phyloP scores from a whole-genome alignment of 2,888 invertebrate species.

The Romanomermis culicivorax region DNA sequence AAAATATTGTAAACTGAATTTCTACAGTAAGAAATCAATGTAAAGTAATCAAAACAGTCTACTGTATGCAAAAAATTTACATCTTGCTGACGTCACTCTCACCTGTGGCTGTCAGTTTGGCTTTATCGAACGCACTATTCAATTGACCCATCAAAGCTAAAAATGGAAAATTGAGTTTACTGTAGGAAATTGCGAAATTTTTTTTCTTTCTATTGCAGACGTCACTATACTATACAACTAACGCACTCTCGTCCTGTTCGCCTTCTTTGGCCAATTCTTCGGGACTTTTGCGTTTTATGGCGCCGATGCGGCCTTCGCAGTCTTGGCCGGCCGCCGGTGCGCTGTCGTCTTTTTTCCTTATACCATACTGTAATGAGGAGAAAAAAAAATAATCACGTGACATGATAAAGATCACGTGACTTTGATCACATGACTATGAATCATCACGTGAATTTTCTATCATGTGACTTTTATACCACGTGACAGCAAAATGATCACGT shows the following conservation, averaged over 20 bases:
- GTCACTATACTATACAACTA: too few relatives aligned
- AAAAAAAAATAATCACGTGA: too few relatives aligned
- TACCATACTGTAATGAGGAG: constrained; percentile 96
- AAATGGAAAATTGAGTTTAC: neutral
- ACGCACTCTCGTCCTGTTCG: constrained; percentile 49
- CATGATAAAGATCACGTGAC: too few relatives aligned
- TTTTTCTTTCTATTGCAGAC: neutral
- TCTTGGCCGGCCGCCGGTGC: constrained; percentile 15
- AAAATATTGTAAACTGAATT: too few relatives aligned
- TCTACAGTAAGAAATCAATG: too few relatives aligned
- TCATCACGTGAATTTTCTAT: too few relatives aligned
- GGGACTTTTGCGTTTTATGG: constrained; percentile 76
- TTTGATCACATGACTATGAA: too few relatives aligned
- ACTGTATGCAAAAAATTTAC: too few relatives aligned
- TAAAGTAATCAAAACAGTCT: too few relatives aligned
- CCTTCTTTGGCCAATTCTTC: constrained; percentile 91
- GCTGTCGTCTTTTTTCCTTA: constrained; percentile 67
- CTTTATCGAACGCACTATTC: constrained; percentile 28
- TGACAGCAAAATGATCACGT: too few relatives aligned
- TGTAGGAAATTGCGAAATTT: neutral
- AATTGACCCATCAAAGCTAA: constrained; percentile 24
- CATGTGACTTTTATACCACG: too few relatives aligned
- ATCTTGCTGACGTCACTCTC: too few relatives aligned
- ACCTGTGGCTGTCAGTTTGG: constrained; percentile 24
- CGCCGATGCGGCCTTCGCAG: constrained; percentile 23